These are phyloP conservation scores for Porites australiensis DNA, from an alignment of 64 coral and sea anemone genomes.

Conservation along the genomic window DNA sequence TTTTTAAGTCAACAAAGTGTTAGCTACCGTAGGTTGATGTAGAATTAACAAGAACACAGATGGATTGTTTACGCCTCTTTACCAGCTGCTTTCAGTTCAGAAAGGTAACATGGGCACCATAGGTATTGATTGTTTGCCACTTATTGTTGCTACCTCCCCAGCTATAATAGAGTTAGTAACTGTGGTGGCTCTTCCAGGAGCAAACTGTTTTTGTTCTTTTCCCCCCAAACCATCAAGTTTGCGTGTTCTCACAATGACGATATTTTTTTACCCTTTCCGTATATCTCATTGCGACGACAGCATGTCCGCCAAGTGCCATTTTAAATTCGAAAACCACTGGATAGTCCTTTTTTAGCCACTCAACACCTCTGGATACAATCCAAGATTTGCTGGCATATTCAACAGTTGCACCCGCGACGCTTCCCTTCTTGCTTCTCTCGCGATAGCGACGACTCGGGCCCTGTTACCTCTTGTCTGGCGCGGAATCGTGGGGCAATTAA, in stretches of 20 bases:
- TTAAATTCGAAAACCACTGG: slow-evolving; percentile 36
- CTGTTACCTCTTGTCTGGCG: slow-evolving; percentile 1
- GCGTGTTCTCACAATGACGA: background rate
- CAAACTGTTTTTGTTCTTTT: background rate
- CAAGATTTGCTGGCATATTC: background rate
- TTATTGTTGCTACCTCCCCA: slow-evolving; percentile 40
- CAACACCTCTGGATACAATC: slow-evolving; percentile 8
- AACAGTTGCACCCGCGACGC: background rate
- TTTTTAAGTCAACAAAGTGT: too few relatives aligned
- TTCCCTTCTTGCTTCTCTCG: background rate
- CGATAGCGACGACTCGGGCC: background rate
- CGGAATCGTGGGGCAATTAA: slow-evolving; percentile 34
- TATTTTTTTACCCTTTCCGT: background rate
- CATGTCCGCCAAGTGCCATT: background rate
- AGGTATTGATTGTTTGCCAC: background rate
- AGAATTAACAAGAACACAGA: too few relatives aligned
- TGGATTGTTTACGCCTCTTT: too few relatives aligned
- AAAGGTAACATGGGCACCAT: background rate
- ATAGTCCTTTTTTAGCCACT: slow-evolving; percentile 31
- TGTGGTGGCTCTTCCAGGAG: background rate
- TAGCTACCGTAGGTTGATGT: too few relatives aligned
- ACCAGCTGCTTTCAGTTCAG: too few relatives aligned
- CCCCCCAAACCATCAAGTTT: background rate
- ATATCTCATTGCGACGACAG: slow-evolving; percentile 58
- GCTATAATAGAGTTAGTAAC: slow-evolving; percentile 24